phyloP scores from a whole-genome alignment of 2,113 vertebrate genomes.

The Tauraco erythrolophus region DNA sequence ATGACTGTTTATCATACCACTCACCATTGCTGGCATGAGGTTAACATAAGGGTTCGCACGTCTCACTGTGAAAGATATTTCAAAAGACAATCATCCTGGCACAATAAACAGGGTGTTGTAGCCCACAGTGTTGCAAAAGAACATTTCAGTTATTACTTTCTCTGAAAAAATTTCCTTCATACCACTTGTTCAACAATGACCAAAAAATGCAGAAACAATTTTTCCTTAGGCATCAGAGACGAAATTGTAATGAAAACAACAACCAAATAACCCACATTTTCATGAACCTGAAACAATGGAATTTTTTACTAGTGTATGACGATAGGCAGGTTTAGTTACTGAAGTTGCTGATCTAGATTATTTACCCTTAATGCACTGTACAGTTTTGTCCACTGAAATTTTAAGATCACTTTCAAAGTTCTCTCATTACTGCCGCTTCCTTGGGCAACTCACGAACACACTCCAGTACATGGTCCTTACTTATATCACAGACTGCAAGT shows the following conservation, averaged over 20 bases:
- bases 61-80: background rate
- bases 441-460: background rate
- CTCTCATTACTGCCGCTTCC: accelerated
- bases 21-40: background rate
- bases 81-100: background rate
- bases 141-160: background rate
- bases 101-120: background rate
- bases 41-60: background rate
- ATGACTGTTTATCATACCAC: background rate
- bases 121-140: background rate
- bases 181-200: accelerated
- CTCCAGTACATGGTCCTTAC: background rate
- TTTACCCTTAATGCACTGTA: background rate
- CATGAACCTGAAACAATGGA: background rate
- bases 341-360: background rate
- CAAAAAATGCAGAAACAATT: background rate
- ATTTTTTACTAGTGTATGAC: background rate
- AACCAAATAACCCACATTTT: background rate
- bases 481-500: background rate
- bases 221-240: background rate
- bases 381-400: background rate
- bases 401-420: background rate
- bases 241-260: background rate
- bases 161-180: background rate
- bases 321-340: background rate